These are phyloP conservation scores for Rhagonycha lutea DNA, from an alignment of 2,888 invertebrate species.

Conservation along the genomic window DNA sequence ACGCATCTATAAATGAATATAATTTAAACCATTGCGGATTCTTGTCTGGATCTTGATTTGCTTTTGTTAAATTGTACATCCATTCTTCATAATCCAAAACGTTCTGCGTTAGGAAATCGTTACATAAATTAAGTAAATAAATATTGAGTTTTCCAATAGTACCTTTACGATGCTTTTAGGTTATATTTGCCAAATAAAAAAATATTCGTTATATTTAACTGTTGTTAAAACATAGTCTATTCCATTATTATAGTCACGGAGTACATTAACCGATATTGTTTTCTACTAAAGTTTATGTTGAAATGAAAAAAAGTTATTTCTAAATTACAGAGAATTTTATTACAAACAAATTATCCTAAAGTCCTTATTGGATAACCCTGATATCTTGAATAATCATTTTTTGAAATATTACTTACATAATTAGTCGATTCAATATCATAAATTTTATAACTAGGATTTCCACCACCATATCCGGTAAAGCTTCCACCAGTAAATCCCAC, in stretches of 20 bases:
- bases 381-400: neutral
- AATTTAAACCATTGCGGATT: slow-evolving; percentile 74
- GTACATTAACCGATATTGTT: too few relatives aligned
- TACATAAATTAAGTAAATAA: neutral
- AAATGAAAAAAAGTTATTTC: too few relatives aligned
- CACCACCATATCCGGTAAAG: slow-evolving; percentile 64
- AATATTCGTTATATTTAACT: too few relatives aligned
- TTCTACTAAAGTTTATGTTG: too few relatives aligned
- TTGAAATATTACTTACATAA: slow-evolving; percentile 37
- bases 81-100: slow-evolving; percentile 67
- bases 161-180: too few relatives aligned
- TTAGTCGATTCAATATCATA: slow-evolving; percentile 41
- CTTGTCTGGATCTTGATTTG: slow-evolving; percentile 62
- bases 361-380: too few relatives aligned
- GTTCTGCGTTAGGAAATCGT: slow-evolving; percentile 52
- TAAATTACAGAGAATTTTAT: too few relatives aligned
- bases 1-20: slow-evolving; percentile 73
- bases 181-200: too few relatives aligned
- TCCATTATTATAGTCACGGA: too few relatives aligned
- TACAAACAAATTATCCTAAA: too few relatives aligned
- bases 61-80: slow-evolving; percentile 75
- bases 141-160: too few relatives aligned
- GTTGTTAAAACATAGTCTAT: too few relatives aligned
- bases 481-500: slow-evolving; percentile 73
- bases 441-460: slow-evolving; percentile 61